A percentile compares a stretch with the other conserved stretches of the same genome.
Conservation (phyloP, 2,888 invertebrate genomes). For the Scaptodrosophila latifasciaeformis region DNA sequence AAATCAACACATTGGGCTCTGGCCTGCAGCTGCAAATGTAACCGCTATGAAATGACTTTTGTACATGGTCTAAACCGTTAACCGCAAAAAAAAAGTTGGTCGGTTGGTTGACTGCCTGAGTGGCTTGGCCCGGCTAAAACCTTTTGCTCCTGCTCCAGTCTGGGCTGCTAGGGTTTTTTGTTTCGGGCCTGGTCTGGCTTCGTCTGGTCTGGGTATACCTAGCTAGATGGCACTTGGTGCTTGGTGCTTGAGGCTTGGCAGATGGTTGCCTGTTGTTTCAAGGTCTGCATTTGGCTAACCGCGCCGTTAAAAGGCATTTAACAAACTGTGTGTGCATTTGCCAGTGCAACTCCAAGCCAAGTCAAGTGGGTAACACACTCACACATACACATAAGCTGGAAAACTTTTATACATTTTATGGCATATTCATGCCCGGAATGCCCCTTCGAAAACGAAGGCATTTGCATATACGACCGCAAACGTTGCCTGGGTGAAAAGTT, state of each 20-base stretch:
- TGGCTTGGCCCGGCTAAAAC: slow-evolving; percentile 1
- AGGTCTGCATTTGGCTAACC: slow-evolving; percentile 62
- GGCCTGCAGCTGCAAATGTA: slow-evolving; percentile 14
- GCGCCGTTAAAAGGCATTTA: slow-evolving; percentile 66
- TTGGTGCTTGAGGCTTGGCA: background rate
- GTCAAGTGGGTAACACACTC: slow-evolving; percentile 52
- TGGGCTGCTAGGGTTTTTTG: slow-evolving; percentile 5
- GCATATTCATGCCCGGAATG: slow-evolving; percentile 26
- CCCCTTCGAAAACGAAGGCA: slow-evolving; percentile 40
- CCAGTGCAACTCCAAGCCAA: slow-evolving; percentile 40
- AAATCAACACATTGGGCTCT: slow-evolving; percentile 50
- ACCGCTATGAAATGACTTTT: slow-evolving; percentile 50
- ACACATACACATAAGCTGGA: too few species aligned
- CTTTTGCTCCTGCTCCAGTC: slow-evolving; percentile 4
- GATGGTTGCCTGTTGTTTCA: slow-evolving; percentile 43
- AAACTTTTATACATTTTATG: slow-evolving; percentile 58
- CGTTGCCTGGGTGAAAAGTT: slow-evolving; percentile 53
- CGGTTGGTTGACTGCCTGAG: slow-evolving; percentile 5
- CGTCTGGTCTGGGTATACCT: background rate
- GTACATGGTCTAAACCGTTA: slow-evolving; percentile 44
- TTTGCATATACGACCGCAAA: slow-evolving; percentile 59
- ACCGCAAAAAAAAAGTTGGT: slow-evolving; percentile 31
- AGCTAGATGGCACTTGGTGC: too few species aligned
- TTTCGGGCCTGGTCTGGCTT: slow-evolving; percentile 23
- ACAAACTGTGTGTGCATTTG: slow-evolving; percentile 56